Percentiles rank a stretch among this genome's conserved stretches.
These are phyloP conservation scores for Pinctada fucata DNA, from an alignment of 2,888 invertebrate species.

Conservation along the genomic window DNA sequence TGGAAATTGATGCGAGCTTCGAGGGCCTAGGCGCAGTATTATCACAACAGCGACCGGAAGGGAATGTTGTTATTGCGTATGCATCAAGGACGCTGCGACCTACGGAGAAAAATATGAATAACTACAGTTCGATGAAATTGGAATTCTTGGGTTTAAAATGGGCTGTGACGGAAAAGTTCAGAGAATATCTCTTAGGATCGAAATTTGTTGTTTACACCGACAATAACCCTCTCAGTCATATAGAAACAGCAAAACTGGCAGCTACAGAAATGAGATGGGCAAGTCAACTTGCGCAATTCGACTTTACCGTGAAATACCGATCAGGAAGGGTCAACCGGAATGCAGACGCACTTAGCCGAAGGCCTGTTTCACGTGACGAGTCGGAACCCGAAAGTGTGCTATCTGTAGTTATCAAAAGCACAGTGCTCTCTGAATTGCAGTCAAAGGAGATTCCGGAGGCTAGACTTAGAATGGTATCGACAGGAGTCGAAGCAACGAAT, in stretches of 20 bases:
- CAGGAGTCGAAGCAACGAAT: background rate
- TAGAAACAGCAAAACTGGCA: slow-evolving; percentile 47
- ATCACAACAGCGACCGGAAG: too few relatives aligned
- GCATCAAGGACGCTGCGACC: too few relatives aligned
- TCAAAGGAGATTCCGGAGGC: background rate
- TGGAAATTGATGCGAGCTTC: too few relatives aligned
- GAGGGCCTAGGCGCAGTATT: too few relatives aligned
- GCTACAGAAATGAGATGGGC: slow-evolving; percentile 51
- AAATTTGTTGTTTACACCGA: slow-evolving; percentile 36
- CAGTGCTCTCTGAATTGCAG: background rate
- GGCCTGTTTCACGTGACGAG: slow-evolving; percentile 3
- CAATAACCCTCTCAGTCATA: slow-evolving; percentile 42
- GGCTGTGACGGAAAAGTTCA: slow-evolving; percentile 26
- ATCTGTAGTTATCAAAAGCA: background rate
- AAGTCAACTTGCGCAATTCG: slow-evolving; percentile 43
- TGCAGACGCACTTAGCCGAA: too few relatives aligned
- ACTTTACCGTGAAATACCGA: slow-evolving; percentile 43
- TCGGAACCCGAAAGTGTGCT: background rate
- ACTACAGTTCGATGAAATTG: too few relatives aligned
- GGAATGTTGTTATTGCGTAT: too few relatives aligned
- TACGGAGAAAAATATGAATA: too few relatives aligned
- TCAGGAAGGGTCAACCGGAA: slow-evolving; percentile 39
- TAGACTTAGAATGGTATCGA: background rate
- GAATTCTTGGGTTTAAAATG: too few relatives aligned
- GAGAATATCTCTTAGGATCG: slow-evolving; percentile 29